Conservation (phyloP, 30 jellyfish, hydroid and myxozoan species). For the Cassiopea andromeda region DNA sequence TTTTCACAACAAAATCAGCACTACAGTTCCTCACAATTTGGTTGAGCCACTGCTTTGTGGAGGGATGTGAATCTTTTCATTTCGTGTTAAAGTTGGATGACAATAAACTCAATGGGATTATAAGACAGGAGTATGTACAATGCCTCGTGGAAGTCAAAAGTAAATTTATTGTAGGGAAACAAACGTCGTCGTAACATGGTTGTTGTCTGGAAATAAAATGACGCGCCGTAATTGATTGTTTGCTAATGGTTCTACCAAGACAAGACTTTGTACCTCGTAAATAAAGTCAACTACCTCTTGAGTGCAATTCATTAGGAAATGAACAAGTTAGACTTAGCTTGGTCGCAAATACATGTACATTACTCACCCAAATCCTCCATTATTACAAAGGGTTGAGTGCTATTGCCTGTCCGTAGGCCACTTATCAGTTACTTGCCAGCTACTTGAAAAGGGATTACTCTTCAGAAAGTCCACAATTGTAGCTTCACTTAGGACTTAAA, state of each 20-base stretch:
- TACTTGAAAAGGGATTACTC: background rate
- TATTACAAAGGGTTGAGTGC: background rate
- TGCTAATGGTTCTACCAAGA: background rate
- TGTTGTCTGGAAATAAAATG: background rate
- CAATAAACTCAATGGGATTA: background rate
- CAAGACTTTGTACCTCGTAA: background rate
- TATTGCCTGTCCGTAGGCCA: background rate
- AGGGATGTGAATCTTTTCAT: background rate
- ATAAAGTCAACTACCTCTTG: background rate
- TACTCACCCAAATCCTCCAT: background rate
- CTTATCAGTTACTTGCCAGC: background rate
- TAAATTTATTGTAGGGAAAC: background rate
- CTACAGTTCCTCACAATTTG: background rate
- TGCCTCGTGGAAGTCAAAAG: conserved; percentile 5
- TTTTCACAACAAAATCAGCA: background rate
- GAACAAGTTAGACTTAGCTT: too few relatives aligned
- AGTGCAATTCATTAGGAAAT: background rate
- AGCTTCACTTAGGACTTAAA: too few relatives aligned
- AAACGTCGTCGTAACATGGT: background rate
- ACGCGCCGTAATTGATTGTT: background rate
- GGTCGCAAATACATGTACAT: background rate
- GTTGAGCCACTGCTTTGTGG: background rate
- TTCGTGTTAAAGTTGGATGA: conserved; percentile 7
- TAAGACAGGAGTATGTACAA: background rate
- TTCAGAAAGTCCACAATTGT: background rate